Conservation (phyloP, 2,797 vertebrate genomes). For the Pitangus sulphuratus region DNA sequence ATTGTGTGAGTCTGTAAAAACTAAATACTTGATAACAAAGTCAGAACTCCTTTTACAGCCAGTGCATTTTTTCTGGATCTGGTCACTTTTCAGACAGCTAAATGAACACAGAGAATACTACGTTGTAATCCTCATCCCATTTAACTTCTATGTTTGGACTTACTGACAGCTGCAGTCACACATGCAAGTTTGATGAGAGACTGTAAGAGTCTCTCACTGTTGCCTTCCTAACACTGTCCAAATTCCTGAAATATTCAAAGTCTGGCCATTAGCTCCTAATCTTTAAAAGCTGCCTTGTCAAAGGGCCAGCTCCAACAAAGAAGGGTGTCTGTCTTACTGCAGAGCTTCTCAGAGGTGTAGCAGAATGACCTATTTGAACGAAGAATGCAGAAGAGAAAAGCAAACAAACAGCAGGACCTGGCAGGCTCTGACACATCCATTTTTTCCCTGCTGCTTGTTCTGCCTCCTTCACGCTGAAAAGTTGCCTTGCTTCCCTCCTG, state of each 20-base stretch:
- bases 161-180: not conserved
- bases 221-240: not conserved
- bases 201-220: not conserved
- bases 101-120: not conserved
- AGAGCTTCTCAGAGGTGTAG: slow-evolving; percentile 15
- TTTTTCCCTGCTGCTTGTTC: not conserved
- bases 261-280: slow-evolving; percentile 2
- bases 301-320: not conserved
- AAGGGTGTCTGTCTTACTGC: not conserved
- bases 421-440: not conserved
- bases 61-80: not conserved
- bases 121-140: not conserved
- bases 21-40: not conserved
- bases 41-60: not conserved
- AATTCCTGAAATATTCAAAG: not conserved
- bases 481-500: not conserved
- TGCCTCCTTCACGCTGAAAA: not conserved
- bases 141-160: not conserved
- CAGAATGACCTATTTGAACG: not conserved
- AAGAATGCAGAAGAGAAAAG: not conserved
- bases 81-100: not conserved
- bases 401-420: not conserved
- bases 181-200: not conserved
- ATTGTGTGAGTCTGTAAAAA: not conserved
- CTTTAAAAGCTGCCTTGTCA: slow-evolving; percentile 19